Base-by-base conservation (phyloP, 2,113 vertebrate species). In the Tautogolabrus adspersus region DNA sequence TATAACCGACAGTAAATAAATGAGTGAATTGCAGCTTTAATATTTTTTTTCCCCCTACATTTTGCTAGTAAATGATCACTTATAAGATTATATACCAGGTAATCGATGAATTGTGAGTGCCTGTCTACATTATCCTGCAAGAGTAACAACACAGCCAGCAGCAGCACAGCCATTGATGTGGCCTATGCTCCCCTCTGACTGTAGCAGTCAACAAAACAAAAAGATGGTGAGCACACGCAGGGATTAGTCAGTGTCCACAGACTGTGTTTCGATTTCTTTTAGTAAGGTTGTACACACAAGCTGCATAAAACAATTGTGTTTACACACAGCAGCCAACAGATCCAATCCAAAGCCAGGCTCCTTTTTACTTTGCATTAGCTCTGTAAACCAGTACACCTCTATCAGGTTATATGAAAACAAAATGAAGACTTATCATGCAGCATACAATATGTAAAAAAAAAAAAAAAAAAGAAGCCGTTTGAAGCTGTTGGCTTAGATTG, bases 111-210 rank as follows among this genome's bases (percentile, higher is more conserved):
- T 15, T 47, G 40, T 11, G 34, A 71, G 67, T 42, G 37, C 13
- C 21, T 13, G 6, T 75, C 59, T 19, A 10, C 76, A 71, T 64
- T 65, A 38, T 60, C 60, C 52, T 60, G 49, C 18, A 10, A 51
- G 8, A 67, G 76, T 44, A 81, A 65, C 71, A 81, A 66, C 66
- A 78, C 51, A 80, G n/a, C 15, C 19, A 52, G 13, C 58, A 61
- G 65, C 75, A 67, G 78, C 62, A 52, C 8, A 80, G 61, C 83
- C 22, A 72, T 66, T 49, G 75, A 75, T 78, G 78, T 78, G 75
- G 76, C 60, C 75, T 22, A 0, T 15, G 19, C 44, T 84, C 66
- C 63, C 66, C 37, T 63, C 49, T 68, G 63, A 76, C 44, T 72
- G 57, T 40, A 65, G 66, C 74, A 44, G 46, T 88, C 67, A 64